phyloP scores from a whole-genome alignment of 2,888 invertebrate species.

The Hetaerina titia region DNA sequence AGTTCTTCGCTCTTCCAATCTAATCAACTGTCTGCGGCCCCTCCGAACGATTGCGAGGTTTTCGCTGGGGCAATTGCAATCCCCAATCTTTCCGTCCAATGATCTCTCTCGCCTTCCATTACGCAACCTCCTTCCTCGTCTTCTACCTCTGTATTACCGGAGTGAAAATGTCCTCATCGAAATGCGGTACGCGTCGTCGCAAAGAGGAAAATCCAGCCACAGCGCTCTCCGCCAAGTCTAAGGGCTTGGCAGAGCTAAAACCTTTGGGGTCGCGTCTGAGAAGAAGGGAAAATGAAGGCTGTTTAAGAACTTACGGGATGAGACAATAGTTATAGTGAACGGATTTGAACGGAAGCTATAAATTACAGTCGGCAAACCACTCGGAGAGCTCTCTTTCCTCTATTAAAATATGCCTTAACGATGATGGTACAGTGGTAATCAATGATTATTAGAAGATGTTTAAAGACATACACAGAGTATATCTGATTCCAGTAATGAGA shows the following conservation, averaged over 20 bases:
- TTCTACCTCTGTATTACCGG: not conserved
- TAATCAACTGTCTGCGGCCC: not conserved
- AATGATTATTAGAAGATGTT: too few relatives aligned
- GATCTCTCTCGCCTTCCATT: not conserved
- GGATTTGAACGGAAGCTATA: not conserved
- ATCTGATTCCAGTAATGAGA: too few relatives aligned
- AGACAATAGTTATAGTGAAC: not conserved
- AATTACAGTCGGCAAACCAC: not conserved
- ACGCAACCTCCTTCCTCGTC: not conserved
- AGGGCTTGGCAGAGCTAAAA: not conserved
- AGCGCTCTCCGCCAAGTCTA: not conserved
- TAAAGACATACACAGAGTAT: too few relatives aligned
- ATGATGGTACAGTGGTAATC: too few relatives aligned
- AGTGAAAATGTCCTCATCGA: slow-evolving; percentile 10
- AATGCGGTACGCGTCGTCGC: not conserved
- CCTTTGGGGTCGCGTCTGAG: not conserved
- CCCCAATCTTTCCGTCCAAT: not conserved
- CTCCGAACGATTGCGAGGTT: not conserved
- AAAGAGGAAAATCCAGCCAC: not conserved
- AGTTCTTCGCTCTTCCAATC: not conserved
- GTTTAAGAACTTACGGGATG: not conserved
- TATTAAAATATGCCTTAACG: too few relatives aligned
- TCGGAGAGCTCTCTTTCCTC: not conserved
- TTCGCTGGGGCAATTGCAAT: not conserved
- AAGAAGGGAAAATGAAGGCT: not conserved